phyloP scores from a whole-genome alignment of 2,113 vertebrate species.

The Ceyx margarethae region DNA sequence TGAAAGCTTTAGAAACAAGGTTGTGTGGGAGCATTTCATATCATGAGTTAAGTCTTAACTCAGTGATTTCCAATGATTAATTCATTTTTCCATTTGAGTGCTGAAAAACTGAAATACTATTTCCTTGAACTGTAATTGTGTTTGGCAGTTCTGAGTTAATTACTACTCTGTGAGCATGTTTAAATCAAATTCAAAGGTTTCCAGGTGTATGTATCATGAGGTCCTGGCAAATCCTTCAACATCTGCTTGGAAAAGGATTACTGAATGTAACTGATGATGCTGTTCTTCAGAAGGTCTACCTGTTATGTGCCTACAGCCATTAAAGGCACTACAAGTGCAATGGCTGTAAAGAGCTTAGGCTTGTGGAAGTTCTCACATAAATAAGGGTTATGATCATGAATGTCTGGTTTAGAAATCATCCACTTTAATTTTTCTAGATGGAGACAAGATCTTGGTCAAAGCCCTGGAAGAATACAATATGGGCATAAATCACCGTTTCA shows the following conservation, averaged over 20 bases:
- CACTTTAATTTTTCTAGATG: constrained; percentile 17
- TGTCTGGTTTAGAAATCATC: constrained; percentile 43
- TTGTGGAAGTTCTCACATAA: constrained; percentile 39
- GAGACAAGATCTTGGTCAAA: constrained; percentile 46
- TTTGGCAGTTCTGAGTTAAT: constrained; percentile 69
- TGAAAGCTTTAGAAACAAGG: constrained; percentile 66
- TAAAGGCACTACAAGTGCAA: constrained; percentile 44
- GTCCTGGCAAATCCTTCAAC: constrained; percentile 69
- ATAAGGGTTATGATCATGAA: constrained; percentile 46
- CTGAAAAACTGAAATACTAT: constrained; percentile 67
- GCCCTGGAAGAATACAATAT: constrained; percentile 11
- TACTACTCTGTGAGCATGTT: constrained; percentile 52
- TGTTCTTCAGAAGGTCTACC: constrained; percentile 61
- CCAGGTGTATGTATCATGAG: constrained; percentile 55
- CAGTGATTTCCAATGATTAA: constrained; percentile 73
- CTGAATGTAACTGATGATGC: constrained; percentile 67
- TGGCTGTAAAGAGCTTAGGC: constrained; percentile 23
- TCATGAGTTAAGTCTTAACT: constrained; percentile 73
- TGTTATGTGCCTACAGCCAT: constrained; percentile 38
- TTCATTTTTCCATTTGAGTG: constrained; percentile 51
- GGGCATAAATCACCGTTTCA: not conserved
- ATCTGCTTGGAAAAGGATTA: constrained; percentile 51
- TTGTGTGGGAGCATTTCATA: constrained; percentile 66
- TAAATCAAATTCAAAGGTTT: constrained; percentile 70
- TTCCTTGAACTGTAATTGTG: constrained; percentile 67